A percentile compares a stretch with the other conserved stretches of the same genome.
phyloP scores from a whole-genome alignment of 2,113 vertebrate genomes.

The Riparia riparia region DNA sequence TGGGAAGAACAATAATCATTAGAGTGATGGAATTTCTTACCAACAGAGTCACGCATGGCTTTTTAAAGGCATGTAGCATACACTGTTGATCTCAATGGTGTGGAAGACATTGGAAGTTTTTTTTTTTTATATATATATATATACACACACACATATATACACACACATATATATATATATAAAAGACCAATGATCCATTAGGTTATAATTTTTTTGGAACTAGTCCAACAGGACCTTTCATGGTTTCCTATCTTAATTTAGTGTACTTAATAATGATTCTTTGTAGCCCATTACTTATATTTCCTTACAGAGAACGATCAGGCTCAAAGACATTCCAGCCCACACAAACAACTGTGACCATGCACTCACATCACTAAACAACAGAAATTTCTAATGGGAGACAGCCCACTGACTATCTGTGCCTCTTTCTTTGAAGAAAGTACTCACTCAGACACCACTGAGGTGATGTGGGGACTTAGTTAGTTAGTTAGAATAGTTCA shows the following conservation, averaged over 20 bases:
- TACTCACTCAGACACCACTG: neutral
- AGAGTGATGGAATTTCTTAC: neutral
- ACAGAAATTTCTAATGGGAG: neutral
- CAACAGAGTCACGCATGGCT: neutral
- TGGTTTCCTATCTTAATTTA: neutral
- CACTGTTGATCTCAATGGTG: neutral
- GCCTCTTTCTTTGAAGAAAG: neutral
- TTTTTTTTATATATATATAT: too few species aligned
- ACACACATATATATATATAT: neutral
- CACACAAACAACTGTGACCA: neutral
- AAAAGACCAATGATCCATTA: neutral
- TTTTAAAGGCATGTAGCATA: neutral
- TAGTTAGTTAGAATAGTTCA: too few species aligned
- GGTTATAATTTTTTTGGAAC: neutral
- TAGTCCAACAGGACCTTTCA: neutral
- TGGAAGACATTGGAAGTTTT: neutral
- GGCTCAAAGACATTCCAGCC: neutral
- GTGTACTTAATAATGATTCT: neutral
- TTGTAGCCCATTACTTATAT: neutral
- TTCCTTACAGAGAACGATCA: neutral
- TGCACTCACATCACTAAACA: rapidly evolving
- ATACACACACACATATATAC: too few species aligned
- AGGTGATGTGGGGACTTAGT: neutral
- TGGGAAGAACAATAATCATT: neutral
- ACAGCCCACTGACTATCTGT: neutral